These are phyloP conservation scores for Pristionchus maxplancki DNA, from an alignment of 2,888 invertebrate species.

Conservation along the genomic window DNA sequence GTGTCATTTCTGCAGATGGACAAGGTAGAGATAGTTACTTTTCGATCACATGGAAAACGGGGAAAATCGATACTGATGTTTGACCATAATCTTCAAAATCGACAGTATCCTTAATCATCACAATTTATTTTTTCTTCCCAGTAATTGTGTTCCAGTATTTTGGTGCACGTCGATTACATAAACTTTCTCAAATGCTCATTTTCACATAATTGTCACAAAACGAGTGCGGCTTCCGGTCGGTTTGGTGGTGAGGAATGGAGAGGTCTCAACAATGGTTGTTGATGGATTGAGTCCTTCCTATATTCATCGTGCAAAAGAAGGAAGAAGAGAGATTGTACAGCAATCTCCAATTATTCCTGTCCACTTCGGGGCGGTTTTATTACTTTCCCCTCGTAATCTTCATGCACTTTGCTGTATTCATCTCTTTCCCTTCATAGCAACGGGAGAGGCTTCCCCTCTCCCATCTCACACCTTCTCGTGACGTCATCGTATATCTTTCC, in stretches of 20 bases:
- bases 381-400: neutral
- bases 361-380: neutral
- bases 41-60: neutral
- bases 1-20: neutral
- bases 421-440: neutral
- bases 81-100: no score
- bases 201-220: neutral
- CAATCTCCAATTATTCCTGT: neutral
- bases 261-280: neutral
- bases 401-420: neutral
- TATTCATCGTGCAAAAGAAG: neutral
- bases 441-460: neutral
- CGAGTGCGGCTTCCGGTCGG: neutral
- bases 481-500: neutral
- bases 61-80: neutral
- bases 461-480: neutral
- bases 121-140: neutral
- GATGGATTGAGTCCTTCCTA: neutral
- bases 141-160: no score
- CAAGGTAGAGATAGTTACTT: neutral
- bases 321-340: neutral
- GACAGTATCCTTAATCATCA: neutral
- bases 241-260: neutral
- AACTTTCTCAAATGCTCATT: no score
- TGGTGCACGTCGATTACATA: no score